phyloP scores from a whole-genome alignment of 2,797 vertebrate species.

The Sciurus carolinensis region DNA sequence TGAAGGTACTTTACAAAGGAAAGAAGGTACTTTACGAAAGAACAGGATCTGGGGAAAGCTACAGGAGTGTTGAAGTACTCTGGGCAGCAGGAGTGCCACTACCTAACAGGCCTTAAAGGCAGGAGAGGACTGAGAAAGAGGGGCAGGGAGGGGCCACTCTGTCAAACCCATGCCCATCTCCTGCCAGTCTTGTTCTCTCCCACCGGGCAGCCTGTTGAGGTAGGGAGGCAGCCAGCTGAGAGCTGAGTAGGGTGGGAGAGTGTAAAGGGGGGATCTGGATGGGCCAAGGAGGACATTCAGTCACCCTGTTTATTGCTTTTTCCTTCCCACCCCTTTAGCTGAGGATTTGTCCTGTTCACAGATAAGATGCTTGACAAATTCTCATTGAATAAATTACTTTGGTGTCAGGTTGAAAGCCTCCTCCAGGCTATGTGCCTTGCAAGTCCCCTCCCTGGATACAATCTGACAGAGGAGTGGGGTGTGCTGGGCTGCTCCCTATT shows the following conservation, averaged over 20 bases:
- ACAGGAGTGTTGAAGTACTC: background rate
- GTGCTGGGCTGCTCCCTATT: background rate
- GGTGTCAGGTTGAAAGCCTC: background rate
- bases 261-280: background rate
- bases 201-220: background rate
- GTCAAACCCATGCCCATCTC: too few species aligned
- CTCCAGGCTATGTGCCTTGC: background rate
- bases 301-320: background rate
- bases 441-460: background rate
- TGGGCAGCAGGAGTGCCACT: too few species aligned
- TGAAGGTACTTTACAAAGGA: background rate
- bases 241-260: background rate
- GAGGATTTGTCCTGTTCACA: conserved; percentile 14
- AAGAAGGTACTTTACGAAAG: background rate
- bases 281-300: background rate
- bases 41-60: background rate
- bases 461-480: background rate
- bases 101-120: background rate
- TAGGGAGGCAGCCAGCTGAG: background rate
- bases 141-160: background rate
- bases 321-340: background rate
- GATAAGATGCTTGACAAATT: conserved; percentile 30
- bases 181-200: too few species aligned
- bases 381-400: background rate
- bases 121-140: background rate